Evolutionary conservation across 2,113 vertebrate species (phyloP).

Genomic region (Lates calcarifer): DNA sequence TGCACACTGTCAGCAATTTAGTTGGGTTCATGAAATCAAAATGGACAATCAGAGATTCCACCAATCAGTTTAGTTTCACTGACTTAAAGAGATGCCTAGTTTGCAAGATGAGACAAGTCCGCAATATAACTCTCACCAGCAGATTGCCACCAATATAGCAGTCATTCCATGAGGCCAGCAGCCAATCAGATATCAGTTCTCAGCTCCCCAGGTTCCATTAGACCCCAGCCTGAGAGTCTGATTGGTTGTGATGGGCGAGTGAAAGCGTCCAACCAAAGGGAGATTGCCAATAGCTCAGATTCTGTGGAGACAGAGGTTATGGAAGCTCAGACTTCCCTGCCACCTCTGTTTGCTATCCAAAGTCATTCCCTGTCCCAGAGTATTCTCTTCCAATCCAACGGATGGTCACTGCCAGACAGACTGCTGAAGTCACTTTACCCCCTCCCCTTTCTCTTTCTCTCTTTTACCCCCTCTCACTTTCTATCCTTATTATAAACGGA

Average conservation of each 20-base stretch:
- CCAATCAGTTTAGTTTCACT: constrained; percentile 8
- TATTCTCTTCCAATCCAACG: constrained; percentile 21
- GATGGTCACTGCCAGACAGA: constrained; percentile 35
- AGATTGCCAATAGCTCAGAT: constrained; percentile 53
- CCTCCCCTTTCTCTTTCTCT: constrained; percentile 14
- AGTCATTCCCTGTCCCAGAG: constrained; percentile 58
- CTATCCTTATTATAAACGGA: constrained; percentile 55
- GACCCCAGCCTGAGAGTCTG: constrained; percentile 41
- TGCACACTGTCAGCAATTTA: not conserved
- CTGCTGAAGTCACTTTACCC: constrained; percentile 54
- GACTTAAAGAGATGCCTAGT: constrained; percentile 2
- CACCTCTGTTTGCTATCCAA: constrained; percentile 58
- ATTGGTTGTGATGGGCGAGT: constrained; percentile 60
- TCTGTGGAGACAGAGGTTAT: constrained; percentile 58
- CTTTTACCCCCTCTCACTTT: constrained; percentile 20
- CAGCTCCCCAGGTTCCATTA: constrained; percentile 37
- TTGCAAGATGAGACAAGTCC: constrained; percentile 12
- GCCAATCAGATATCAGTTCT: constrained; percentile 71
- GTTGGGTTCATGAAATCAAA: constrained; percentile 7
- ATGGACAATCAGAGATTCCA: not conserved
- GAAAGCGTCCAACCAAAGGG: constrained; percentile 53
- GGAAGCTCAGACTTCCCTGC: constrained; percentile 49
- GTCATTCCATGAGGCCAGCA: constrained; percentile 49
- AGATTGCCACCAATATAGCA: constrained; percentile 61
- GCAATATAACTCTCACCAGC: constrained; percentile 10